Evolutionary conservation across 2,888 invertebrate species (phyloP), one percentile per base, ranked within the genome.

Genomic region (Chymomyza amoena): DNA sequence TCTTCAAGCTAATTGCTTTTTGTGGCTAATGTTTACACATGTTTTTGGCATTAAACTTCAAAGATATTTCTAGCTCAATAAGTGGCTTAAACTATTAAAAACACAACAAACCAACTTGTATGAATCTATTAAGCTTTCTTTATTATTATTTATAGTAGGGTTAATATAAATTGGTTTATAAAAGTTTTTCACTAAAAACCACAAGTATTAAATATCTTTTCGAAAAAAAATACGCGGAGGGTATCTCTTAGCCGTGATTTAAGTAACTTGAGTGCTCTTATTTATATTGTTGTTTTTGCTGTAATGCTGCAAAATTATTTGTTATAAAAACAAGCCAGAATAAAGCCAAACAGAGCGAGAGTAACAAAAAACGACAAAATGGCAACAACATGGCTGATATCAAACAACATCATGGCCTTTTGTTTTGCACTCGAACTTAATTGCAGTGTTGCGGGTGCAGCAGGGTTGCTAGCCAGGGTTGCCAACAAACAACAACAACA

Each of bases 391-490:
- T 52, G 70, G 69, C 71, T 72, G 84, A 83, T 86, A 83, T 87
- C 83, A 83, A 87, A 84, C 87, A 83, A 84, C 83, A 81, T 45
- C 39, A 45, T 54, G 87, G 82, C 74, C 83, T 87, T 86, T 83
- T 83, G 83, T 83, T 81, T 81, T 84, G 73, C 83, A 87, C 84
- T 84, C 84, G 87, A 83, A 84, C 83, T 86, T 83, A 83, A 83
- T 83, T 83, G 83, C 87, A 78, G 71, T 72, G 67, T 64, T 64
- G 70, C 70, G 60, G 70, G 64, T 56, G 51, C 62, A 36, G 63
- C 18, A n/a, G 6, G 6, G 9, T n/a, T 15, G 39, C 4, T 2
- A 9, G 1, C 10, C 54, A 63, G 60, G 57, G 64, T 20, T 20
- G 57, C 7, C 20, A 57, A 32, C 66, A 72, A 64, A 61, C 71